phyloP scores from a whole-genome alignment of 1,140 invertebrate genomes.

The Globodera rostochiensis region DNA sequence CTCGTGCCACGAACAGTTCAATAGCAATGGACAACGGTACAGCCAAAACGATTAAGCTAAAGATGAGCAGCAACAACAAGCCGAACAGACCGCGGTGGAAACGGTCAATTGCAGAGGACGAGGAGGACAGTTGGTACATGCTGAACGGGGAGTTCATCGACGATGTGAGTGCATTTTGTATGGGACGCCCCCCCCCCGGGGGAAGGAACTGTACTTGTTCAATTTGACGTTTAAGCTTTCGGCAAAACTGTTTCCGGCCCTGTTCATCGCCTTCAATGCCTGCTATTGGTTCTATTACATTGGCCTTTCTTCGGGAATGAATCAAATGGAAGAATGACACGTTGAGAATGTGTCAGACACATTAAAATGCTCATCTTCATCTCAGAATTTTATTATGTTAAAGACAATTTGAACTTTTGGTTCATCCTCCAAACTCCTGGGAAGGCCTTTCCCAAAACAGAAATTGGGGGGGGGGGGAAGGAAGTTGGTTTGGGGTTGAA shows the following conservation, averaged over 20 bases:
- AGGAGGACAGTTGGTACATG: constrained; percentile 13
- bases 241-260: constrained; percentile 60
- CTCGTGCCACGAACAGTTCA: neutral
- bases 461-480: too few relatives aligned
- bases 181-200: neutral
- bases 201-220: neutral
- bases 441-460: too few relatives aligned
- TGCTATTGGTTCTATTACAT: constrained; percentile 66
- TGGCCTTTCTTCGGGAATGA: constrained; percentile 42
- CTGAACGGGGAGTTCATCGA: constrained; percentile 62
- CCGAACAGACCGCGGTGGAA: neutral
- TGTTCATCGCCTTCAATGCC: constrained; percentile 63
- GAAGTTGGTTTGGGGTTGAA: too few relatives aligned
- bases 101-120: neutral
- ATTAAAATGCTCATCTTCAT: too few relatives aligned
- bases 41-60: constrained; percentile 11
- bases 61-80: neutral
- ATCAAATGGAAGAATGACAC: neutral
- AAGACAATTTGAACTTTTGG: too few relatives aligned
- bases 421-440: too few relatives aligned
- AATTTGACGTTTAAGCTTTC: constrained; percentile 54
- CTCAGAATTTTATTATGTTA: too few relatives aligned
- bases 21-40: constrained; percentile 20
- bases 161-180: constrained; percentile 45
- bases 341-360: too few relatives aligned